These are phyloP conservation scores for Lycaena phlaeas DNA, from an alignment of 2,888 invertebrate species.

Conservation along the genomic window DNA sequence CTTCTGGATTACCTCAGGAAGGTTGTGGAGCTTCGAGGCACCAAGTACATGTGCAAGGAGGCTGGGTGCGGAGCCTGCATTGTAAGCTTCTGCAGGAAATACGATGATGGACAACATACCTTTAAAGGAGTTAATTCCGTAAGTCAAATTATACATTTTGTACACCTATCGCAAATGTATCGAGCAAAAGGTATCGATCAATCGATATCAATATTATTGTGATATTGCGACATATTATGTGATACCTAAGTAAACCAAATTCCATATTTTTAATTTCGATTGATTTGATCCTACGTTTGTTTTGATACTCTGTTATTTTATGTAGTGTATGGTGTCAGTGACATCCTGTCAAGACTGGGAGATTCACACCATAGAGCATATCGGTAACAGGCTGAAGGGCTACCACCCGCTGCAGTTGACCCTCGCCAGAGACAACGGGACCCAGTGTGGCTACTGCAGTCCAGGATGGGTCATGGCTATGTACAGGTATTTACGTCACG, in stretches of 20 bases:
- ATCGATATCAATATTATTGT: not conserved
- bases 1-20: slow-evolving; percentile 76
- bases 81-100: slow-evolving; percentile 42
- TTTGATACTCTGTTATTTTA: not conserved
- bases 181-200: too few species aligned
- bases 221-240: not conserved
- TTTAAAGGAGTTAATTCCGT: slow-evolving; percentile 6
- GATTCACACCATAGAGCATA: slow-evolving; percentile 77
- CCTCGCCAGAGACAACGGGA: slow-evolving; percentile 74
- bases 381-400: slow-evolving; percentile 76
- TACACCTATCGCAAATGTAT: too few species aligned
- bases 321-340: slow-evolving; percentile 74
- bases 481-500: slow-evolving; percentile 59
- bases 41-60: slow-evolving; percentile 80
- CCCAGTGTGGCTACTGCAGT: slow-evolving; percentile 81
- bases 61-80: slow-evolving; percentile 81
- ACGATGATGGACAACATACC: not conserved
- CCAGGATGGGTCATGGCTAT: slow-evolving; percentile 83
- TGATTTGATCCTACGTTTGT: not conserved
- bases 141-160: not conserved
- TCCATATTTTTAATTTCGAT: not conserved
- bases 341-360: slow-evolving; percentile 75
- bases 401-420: slow-evolving; percentile 76
- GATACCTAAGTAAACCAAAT: not conserved
- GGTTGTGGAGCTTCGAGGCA: slow-evolving; percentile 74